A percentile compares a stretch with the other conserved stretches of the same genome.
Conservation (phyloP, 2,888 invertebrate species). For the Megaustenia siamemsis region DNA sequence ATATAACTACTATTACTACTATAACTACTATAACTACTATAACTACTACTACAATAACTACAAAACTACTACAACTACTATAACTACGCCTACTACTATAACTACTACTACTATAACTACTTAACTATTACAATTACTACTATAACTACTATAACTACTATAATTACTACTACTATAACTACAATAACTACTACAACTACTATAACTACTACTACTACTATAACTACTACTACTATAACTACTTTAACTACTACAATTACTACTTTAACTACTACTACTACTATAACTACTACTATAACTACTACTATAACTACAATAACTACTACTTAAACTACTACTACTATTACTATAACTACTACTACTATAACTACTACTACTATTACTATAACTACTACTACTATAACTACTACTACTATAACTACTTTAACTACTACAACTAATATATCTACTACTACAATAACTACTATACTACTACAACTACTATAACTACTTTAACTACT, state of each 20-base stretch:
- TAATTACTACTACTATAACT: not conserved
- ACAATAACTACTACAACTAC: not conserved
- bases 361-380: too few species aligned
- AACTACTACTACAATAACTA: not conserved
- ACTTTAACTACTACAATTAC: not conserved
- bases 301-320: not conserved
- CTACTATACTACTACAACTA: conserved; percentile 5
- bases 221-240: too few species aligned
- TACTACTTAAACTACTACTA: too few species aligned
- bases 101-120: not conserved
- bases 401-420: too few species aligned
- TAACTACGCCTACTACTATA: not conserved
- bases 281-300: conserved; percentile 12
- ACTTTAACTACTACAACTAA: too few species aligned
- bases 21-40: too few species aligned
- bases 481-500: conserved; percentile 17
- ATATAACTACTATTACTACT: too few species aligned
- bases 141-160: not conserved
- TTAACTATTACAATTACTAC: not conserved
- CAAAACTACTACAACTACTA: not conserved
- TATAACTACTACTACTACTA: not conserved
- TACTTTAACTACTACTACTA: conserved; percentile 1
- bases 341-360: too few species aligned
- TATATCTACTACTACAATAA: too few species aligned
- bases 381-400: too few species aligned